phyloP scores from a whole-genome alignment of 2,797 vertebrate genomes.

The Gambusia yucatana region DNA sequence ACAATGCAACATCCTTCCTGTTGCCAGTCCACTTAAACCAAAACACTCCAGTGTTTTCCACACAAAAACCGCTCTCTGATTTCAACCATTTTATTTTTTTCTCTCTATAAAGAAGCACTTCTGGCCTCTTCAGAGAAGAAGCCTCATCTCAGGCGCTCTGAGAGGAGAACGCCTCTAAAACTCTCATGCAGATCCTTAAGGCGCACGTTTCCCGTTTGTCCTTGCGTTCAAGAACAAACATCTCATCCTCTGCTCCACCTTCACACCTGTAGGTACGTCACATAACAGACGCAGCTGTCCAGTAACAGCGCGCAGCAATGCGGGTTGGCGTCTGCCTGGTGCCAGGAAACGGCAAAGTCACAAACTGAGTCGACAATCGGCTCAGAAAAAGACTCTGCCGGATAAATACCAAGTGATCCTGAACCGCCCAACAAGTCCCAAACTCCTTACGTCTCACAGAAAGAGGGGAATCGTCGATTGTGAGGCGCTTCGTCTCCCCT shows the following conservation, averaged over 20 bases:
- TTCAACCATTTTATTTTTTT: conserved; percentile 18
- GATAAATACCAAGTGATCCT: conserved; percentile 58
- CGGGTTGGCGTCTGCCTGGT: conserved; percentile 36
- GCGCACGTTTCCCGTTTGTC: conserved; percentile 66
- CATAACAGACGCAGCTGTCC: conserved; percentile 38
- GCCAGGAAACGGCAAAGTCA: conserved; percentile 45
- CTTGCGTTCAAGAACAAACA: conserved; percentile 54
- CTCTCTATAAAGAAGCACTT: too few relatives aligned
- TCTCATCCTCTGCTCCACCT: conserved; percentile 40
- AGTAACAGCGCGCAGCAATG: conserved; percentile 48
- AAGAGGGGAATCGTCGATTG: conserved; percentile 58
- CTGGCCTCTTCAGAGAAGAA: too few relatives aligned
- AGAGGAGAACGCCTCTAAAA: conserved; percentile 49
- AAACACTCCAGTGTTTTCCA: conserved; percentile 33
- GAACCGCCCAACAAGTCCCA: conserved; percentile 37
- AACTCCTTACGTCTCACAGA: conserved; percentile 50
- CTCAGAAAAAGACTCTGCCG: conserved; percentile 45
- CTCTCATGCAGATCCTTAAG: conserved; percentile 59
- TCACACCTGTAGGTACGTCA: conserved; percentile 52
- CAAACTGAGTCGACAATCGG: conserved; percentile 4
- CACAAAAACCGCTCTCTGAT: conserved; percentile 35
- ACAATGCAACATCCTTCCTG: conserved; percentile 28
- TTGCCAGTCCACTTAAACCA: conserved; percentile 27
- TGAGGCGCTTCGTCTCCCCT: conserved; percentile 52
- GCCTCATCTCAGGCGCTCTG: background rate